Evolutionary conservation across 2,797 vertebrate genomes (phyloP), one percentile per base, ranked within the genome.

Genomic region (Scolopax bukidnonensis): DNA sequence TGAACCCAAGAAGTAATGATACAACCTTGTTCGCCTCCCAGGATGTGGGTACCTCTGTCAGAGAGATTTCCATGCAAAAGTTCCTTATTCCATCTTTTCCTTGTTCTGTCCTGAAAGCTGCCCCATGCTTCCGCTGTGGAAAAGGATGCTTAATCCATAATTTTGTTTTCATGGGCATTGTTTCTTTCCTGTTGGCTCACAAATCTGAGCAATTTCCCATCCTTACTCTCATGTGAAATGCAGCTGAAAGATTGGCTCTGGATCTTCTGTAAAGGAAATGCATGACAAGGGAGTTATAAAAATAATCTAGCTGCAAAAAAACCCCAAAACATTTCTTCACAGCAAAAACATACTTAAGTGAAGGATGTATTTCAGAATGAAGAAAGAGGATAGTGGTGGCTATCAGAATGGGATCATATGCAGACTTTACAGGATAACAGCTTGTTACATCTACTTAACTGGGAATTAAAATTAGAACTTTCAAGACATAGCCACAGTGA

Each of bases 381-480:
- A 82, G 65, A 81, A 81, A 69, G 17, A 73, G 10, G 6, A 50
- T 20, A 61, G n/a, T 38, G 18, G 20, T 60, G 28, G 27, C 11
- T 82, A 82, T 67, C 24, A 63, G 32, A 18, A 73, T n/a, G 10
- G 30, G 54, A 92, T 89, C 1, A 4, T 27, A 45, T 27, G 36
- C 59, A 84, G 36, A 67, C 17, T 84, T 87, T 57, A 53, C 32
- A 93, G 57, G 43, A 50, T 53, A 84, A 43, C 7, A 48, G 9
- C 54, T 90, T 73, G n/a, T 25, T 76, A 94, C 82, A 79, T 57
- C 67, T 75, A 16, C 11, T 85, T 91, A 59, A 59, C 24, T 61
- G 12, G n/a, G 28, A 82, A 93, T 87, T 74, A 88, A 94, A 95
- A 90, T 54, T 53, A 81, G 59, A 89, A 56, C 24, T 73, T 67